These are phyloP conservation scores for Phoxinus dragarum DNA, from an alignment of 2,797 vertebrate genomes.

Conservation along the genomic window DNA sequence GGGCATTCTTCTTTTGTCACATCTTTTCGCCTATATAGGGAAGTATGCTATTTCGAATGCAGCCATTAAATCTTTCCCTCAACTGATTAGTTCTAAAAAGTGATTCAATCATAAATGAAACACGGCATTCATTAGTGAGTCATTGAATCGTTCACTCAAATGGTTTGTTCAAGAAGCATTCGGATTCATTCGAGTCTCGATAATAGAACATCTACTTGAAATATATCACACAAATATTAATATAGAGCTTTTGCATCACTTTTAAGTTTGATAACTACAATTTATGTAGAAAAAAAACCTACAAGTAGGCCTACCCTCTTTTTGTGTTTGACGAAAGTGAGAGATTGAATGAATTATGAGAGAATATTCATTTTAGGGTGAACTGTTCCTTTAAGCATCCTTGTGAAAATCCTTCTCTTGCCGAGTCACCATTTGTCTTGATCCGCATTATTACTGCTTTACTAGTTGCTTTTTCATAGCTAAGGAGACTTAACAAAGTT, in stretches of 20 bases:
- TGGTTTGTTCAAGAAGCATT: not conserved
- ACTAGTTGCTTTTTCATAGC: constrained; percentile 8
- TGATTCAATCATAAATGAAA: not conserved
- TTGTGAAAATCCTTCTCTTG: not conserved
- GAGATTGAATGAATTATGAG: not conserved
- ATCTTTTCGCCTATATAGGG: not conserved
- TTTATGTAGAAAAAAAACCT: not conserved
- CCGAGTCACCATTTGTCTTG: not conserved
- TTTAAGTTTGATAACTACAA: not conserved
- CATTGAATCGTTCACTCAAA: not conserved
- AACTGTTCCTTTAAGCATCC: not conserved
- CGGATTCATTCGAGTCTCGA: not conserved
- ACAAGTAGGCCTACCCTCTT: not conserved
- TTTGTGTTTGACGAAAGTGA: not conserved
- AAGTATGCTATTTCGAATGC: not conserved
- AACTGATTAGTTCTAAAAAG: not conserved
- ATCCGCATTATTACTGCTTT: not conserved
- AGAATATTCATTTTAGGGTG: not conserved
- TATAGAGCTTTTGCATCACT: not conserved
- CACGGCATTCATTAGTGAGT: not conserved
- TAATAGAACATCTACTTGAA: not conserved
- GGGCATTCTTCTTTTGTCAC: not conserved
- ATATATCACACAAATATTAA: not conserved
- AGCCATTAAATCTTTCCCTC: not conserved
- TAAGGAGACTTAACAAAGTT: not conserved